Percentiles rank a stretch among this genome's conserved stretches.
These are phyloP conservation scores for Aegithalos caudatus DNA, from an alignment of 2,113 vertebrate species.

Conservation along the genomic window DNA sequence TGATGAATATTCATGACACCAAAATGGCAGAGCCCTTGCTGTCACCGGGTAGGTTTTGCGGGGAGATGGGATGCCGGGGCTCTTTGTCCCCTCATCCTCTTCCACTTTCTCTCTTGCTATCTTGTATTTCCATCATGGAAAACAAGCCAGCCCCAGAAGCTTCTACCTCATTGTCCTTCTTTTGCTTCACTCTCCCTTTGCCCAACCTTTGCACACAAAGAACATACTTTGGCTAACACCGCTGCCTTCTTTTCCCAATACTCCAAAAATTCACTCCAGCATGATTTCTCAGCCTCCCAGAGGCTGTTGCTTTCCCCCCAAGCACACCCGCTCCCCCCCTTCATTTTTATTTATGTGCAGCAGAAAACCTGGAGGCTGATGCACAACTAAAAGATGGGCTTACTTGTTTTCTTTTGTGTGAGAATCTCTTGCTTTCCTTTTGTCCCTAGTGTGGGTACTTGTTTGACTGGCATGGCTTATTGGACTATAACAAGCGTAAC, in stretches of 20 bases:
- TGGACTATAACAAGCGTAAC: constrained; percentile 99
- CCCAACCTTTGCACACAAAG: constrained; percentile 1
- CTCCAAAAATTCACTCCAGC: background rate
- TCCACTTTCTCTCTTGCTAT: background rate
- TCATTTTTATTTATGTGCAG: constrained; percentile 87
- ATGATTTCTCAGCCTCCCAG: constrained; percentile 66
- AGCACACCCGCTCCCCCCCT: background rate
- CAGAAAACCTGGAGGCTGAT: constrained; percentile 90
- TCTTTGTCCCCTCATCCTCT: background rate
- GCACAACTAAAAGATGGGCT: constrained; percentile 98
- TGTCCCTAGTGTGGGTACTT: constrained; percentile 88
- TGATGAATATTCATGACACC: constrained; percentile 3
- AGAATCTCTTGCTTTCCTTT: constrained; percentile 94
- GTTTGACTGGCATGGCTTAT: constrained; percentile 99
- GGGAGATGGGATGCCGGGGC: background rate
- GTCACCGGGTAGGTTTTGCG: background rate
- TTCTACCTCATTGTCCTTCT: background rate
- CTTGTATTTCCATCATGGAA: background rate
- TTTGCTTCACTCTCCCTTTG: background rate
- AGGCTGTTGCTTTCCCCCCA: constrained; percentile 88
- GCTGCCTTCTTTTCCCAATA: background rate
- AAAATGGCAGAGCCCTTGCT: constrained; percentile 8
- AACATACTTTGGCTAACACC: background rate
- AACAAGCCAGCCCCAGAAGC: background rate
- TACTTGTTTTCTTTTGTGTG: constrained; percentile 99